These are phyloP conservation scores for Eulacestoma nigropectus DNA, from an alignment of 2,113 vertebrate species.

Conservation along the genomic window DNA sequence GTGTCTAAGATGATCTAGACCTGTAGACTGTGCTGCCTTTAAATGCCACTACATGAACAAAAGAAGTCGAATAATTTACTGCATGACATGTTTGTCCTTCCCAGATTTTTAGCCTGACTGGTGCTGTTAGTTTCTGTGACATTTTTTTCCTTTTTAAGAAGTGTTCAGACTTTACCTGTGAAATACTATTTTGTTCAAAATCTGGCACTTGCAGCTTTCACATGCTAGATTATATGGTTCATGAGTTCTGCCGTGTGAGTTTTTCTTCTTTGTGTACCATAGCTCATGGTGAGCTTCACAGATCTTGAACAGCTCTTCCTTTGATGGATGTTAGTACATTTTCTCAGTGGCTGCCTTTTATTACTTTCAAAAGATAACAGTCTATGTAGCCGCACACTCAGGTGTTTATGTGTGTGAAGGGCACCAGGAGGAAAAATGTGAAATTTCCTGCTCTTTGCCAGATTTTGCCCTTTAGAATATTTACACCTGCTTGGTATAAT, in stretches of 20 bases:
- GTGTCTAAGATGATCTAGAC: neutral
- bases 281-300: slow-evolving; percentile 35
- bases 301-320: slow-evolving; percentile 17
- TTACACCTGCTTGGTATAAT: neutral
- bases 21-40: neutral
- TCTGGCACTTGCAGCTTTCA: neutral
- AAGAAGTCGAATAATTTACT: neutral
- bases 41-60: neutral
- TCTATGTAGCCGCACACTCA: neutral
- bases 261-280: slow-evolving; percentile 21
- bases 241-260: slow-evolving; percentile 23
- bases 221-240: slow-evolving; percentile 42
- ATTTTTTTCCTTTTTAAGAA: neutral
- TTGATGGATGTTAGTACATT: slow-evolving; percentile 63
- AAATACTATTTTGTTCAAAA: slow-evolving; percentile 60
- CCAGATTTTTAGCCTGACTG: slow-evolving; percentile 2
- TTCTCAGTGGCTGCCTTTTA: slow-evolving; percentile 67
- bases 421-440: slow-evolving; percentile 11
- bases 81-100: neutral
- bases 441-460: neutral
- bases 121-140: slow-evolving; percentile 1
- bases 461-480: neutral
- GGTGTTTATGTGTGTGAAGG: slow-evolving; percentile 38
- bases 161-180: neutral
- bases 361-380: slow-evolving; percentile 67